Conservation (phyloP, 2,888 invertebrate species). For the Cerastoderma edule region DNA sequence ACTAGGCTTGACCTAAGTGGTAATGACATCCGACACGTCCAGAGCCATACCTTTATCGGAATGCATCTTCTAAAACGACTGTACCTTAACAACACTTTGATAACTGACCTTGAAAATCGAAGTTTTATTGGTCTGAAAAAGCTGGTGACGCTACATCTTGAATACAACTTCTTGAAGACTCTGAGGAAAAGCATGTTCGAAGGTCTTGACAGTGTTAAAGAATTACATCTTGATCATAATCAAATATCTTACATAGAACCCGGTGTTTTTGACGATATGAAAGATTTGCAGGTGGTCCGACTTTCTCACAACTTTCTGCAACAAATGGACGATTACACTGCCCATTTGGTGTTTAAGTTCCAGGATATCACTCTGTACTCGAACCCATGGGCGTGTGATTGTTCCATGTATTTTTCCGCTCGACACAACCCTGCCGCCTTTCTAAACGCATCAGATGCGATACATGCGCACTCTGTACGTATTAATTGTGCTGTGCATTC, state of each 20-base stretch:
- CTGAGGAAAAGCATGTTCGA: conserved; percentile 61
- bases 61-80: conserved; percentile 48
- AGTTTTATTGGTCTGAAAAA: conserved; percentile 68
- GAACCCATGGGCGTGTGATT: conserved; percentile 65
- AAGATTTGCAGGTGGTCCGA: conserved; percentile 49
- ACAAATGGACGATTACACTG: conserved; percentile 54
- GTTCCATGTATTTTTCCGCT: conserved; percentile 55
- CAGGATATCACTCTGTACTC: conserved; percentile 60
- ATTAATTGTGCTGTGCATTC: conserved; percentile 30
- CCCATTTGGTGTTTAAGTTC: conserved; percentile 49
- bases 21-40: conserved; percentile 57
- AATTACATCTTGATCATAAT: conserved; percentile 65
- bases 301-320: conserved; percentile 61
- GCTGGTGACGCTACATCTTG: conserved; percentile 51
- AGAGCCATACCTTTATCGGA: conserved; percentile 52
- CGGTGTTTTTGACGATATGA: conserved; percentile 59
- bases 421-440: conserved; percentile 42
- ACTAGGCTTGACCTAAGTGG: conserved; percentile 68
- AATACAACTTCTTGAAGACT: conserved; percentile 49
- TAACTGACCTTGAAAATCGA: conserved; percentile 61
- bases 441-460: conserved; percentile 2
- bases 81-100: conserved; percentile 63
- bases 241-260: conserved; percentile 51
- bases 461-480: neutral
- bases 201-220: conserved; percentile 57